Evolutionary conservation across 1,140 invertebrate species (phyloP).

Genomic region (Homarus americanus): DNA sequence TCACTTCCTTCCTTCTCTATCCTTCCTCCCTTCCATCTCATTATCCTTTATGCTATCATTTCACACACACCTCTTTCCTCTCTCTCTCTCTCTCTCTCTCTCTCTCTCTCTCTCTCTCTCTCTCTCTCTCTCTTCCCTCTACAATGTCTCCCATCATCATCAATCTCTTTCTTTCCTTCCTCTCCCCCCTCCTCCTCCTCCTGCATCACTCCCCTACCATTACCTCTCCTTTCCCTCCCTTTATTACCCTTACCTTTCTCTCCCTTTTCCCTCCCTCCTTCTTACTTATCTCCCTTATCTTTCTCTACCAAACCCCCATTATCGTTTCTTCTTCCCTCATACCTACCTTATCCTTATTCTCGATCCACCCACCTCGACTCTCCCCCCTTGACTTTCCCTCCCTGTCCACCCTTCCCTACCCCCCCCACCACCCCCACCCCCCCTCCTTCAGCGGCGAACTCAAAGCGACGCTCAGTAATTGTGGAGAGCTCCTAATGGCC

Average conservation of each 20-base stretch:
- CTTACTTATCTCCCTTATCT: not conserved
- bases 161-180: not conserved
- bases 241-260: not conserved
- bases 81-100: not conserved
- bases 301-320: not conserved
- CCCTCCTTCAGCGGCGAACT: not conserved
- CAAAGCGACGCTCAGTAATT: constrained; percentile 6
- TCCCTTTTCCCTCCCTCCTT: not conserved
- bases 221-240: not conserved
- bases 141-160: not conserved
- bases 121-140: not conserved
- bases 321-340: not conserved
- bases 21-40: not conserved
- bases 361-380: too few relatives aligned
- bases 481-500: constrained; percentile 26
- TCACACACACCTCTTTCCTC: not conserved
- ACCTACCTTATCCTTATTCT: not conserved
- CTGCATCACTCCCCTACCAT: too few relatives aligned
- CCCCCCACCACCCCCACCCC: too few relatives aligned
- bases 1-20: not conserved
- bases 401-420: not conserved
- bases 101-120: not conserved
- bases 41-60: too few relatives aligned
- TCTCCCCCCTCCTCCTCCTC: not conserved
- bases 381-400: too few relatives aligned